phyloP scores from a whole-genome alignment of 2,888 invertebrate genomes.

The Dryobota labecula region DNA sequence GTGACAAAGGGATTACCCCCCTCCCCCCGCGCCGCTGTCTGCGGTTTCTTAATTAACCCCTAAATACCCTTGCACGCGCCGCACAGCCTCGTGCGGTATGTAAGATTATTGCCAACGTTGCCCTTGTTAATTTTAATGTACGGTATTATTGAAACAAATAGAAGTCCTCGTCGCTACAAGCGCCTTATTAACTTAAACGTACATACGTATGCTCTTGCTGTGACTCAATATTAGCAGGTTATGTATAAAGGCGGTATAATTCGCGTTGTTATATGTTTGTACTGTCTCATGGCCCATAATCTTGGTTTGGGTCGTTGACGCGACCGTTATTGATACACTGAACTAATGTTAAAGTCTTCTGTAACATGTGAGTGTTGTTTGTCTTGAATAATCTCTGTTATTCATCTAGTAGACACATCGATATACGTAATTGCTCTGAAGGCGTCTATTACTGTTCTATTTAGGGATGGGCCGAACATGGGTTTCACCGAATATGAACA shows the following conservation, averaged over 20 bases:
- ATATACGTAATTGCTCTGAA: constrained; percentile 40
- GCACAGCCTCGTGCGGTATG: constrained; percentile 78
- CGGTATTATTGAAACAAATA: constrained; percentile 86
- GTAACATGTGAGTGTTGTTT: constrained; percentile 43
- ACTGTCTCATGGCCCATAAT: constrained; percentile 54
- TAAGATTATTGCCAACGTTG: constrained; percentile 87
- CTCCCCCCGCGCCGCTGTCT: constrained; percentile 77
- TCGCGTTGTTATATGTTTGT: constrained; percentile 52
- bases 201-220: constrained; percentile 63
- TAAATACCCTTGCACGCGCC: constrained; percentile 85
- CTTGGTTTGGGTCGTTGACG: constrained; percentile 60
- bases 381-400: constrained; percentile 44
- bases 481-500: too few species aligned
- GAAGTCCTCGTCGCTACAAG: constrained; percentile 73
- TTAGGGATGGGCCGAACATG: too few species aligned
- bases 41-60: constrained; percentile 90
- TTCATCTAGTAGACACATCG: constrained; percentile 39
- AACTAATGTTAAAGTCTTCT: constrained; percentile 48
- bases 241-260: constrained; percentile 35
- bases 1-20: constrained; percentile 88
- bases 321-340: constrained; percentile 45
- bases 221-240: constrained; percentile 69
- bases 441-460: constrained; percentile 27
- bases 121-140: constrained; percentile 88
- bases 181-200: constrained; percentile 76